Evolutionary conservation across 92 coral and sea anemone species (phyloP).

Genomic region (Epizoanthus ramosus): DNA sequence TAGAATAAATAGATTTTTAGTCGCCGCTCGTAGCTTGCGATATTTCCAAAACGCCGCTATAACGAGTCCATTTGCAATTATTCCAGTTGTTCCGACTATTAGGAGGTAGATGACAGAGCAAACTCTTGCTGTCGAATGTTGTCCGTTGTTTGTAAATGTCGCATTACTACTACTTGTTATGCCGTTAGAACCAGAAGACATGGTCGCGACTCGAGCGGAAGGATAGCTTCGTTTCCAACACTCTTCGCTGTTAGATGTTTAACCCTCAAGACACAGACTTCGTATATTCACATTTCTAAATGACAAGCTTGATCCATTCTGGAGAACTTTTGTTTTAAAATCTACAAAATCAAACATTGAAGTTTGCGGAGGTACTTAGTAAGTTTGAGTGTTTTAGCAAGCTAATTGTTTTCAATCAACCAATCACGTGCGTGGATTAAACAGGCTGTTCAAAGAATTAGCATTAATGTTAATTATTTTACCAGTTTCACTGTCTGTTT

Average conservation of each 20-base stretch:
- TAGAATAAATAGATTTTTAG: conserved; percentile 81
- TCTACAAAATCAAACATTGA: conserved; percentile 2
- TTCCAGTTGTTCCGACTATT: conserved; percentile 73
- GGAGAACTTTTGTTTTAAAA: background rate
- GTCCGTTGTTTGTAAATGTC: background rate
- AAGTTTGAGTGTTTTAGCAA: conserved; percentile 12
- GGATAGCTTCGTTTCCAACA: background rate
- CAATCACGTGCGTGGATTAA: conserved; percentile 24
- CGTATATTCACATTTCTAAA: background rate
- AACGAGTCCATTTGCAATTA: conserved; percentile 80
- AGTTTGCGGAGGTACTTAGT: conserved; percentile 12
- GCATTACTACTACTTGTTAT: background rate
- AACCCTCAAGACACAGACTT: background rate
- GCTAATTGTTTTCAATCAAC: conserved; percentile 4
- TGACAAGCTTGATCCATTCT: background rate
- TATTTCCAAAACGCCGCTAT: conserved; percentile 77
- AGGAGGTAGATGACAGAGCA: conserved; percentile 71
- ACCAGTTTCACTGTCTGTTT: background rate
- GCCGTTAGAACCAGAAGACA: conserved; percentile 22
- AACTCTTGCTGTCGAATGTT: conserved; percentile 42
- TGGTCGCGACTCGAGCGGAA: background rate
- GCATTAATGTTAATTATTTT: conserved; percentile 36
- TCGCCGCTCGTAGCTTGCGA: conserved; percentile 85
- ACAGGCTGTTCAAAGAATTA: conserved; percentile 17
- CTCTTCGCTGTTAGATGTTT: background rate